These are phyloP conservation scores for Ceratina australensis DNA, from an alignment of 1,140 invertebrate genomes.

Conservation along the genomic window DNA sequence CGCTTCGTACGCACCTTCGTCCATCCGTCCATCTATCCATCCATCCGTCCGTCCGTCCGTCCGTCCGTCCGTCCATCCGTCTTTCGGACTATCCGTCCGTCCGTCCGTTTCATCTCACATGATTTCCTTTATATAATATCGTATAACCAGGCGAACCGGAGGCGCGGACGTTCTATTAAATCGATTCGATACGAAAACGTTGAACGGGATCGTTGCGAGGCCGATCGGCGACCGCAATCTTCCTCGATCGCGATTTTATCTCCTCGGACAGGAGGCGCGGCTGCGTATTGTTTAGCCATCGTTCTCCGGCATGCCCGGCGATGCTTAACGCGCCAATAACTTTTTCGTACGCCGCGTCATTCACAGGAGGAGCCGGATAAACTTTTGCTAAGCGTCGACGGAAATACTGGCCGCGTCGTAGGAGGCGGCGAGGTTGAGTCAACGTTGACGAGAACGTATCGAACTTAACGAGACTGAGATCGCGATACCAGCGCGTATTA, in stretches of 20 bases:
- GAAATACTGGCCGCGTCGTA: background rate
- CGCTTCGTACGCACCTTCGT: constrained; percentile 67
- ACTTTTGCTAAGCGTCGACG: background rate
- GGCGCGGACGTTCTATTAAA: constrained; percentile 45
- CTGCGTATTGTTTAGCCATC: constrained; percentile 19
- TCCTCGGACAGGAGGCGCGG: constrained; percentile 18
- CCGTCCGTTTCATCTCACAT: constrained; percentile 65
- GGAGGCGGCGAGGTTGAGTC: background rate
- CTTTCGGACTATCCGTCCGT: constrained; percentile 61
- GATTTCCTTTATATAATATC: constrained; percentile 77
- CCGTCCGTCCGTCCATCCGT: constrained; percentile 37
- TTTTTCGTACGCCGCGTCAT: constrained; percentile 8
- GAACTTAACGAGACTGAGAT: background rate
- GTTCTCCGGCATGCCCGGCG: background rate
- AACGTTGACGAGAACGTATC: constrained; percentile 17
- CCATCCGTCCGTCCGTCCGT: constrained; percentile 57
- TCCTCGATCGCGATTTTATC: constrained; percentile 40
- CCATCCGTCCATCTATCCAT: constrained; percentile 58
- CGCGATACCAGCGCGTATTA: too few relatives aligned
- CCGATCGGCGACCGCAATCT: constrained; percentile 26
- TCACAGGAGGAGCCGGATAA: background rate
- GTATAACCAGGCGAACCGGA: constrained; percentile 74
- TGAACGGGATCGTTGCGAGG: constrained; percentile 2
- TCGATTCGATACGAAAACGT: constrained; percentile 45
- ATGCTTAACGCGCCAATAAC: constrained; percentile 23